A percentile compares a stretch with the other conserved stretches of the same genome.
Evolutionary conservation across 2,113 vertebrate species (phyloP).

Genomic region (Cyprinus carpio): DNA sequence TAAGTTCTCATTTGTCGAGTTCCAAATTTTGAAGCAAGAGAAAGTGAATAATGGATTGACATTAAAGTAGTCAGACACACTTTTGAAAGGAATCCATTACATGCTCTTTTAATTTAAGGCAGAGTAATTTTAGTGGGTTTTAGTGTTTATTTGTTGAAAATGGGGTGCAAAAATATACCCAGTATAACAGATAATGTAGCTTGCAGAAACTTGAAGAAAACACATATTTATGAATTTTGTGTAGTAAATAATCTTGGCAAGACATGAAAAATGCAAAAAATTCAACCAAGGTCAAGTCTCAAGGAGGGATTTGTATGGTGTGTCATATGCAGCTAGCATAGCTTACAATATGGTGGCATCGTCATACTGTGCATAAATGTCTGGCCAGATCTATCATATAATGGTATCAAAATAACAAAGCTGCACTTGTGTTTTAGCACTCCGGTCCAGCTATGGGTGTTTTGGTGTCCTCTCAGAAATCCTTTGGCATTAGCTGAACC

Average conservation of each 20-base stretch:
- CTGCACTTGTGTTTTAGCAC: not conserved
- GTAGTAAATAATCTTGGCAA: not conserved
- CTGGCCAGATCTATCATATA: not conserved
- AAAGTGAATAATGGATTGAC: conserved; percentile 4
- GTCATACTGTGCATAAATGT: not conserved
- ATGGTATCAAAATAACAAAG: conserved; percentile 4
- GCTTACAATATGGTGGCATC: not conserved
- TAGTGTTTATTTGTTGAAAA: not conserved
- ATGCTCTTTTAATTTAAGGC: not conserved
- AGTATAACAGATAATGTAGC: not conserved
- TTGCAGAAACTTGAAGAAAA: not conserved
- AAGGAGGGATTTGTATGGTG: not conserved
- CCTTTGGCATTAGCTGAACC: not conserved
- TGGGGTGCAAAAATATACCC: not conserved
- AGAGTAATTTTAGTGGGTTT: not conserved
- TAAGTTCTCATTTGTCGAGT: not conserved
- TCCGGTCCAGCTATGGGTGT: not conserved
- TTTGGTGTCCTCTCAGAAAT: conserved; percentile 3
- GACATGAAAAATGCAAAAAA: conserved; percentile 17
- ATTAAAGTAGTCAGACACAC: not conserved
- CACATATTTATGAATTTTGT: not conserved
- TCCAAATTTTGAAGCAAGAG: not conserved
- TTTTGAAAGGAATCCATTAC: conserved; percentile 20
- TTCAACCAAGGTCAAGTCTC: conserved; percentile 2
- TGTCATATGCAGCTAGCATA: not conserved